A percentile compares a stretch with the other conserved stretches of the same genome.
Conservation (phyloP, 2,113 vertebrate genomes). For the Myotis brandtii region DNA sequence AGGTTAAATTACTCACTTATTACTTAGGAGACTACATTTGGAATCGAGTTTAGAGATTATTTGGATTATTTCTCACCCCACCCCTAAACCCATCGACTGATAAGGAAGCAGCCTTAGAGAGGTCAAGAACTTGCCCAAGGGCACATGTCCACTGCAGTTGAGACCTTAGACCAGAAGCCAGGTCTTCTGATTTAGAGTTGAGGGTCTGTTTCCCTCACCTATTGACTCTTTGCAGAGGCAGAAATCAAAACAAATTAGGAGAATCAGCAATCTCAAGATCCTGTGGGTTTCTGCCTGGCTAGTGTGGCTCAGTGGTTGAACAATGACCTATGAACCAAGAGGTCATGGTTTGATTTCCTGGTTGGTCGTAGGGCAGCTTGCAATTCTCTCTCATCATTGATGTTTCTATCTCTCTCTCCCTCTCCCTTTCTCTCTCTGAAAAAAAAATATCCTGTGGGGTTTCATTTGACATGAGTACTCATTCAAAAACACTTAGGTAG, state of each 20-base stretch:
- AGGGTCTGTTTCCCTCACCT: neutral
- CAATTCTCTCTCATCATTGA: too few relatives aligned
- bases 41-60: neutral
- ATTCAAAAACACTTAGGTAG: neutral
- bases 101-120: neutral
- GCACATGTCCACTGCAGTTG: too few relatives aligned
- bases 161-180: neutral
- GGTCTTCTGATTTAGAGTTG: neutral
- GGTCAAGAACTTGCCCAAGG: neutral
- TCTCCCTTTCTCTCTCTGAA: too few relatives aligned
- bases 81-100: neutral
- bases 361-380: too few relatives aligned
- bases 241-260: constrained; percentile 25
- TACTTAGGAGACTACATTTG: neutral
- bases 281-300: neutral
- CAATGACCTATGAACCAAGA: too few relatives aligned
- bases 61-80: neutral
- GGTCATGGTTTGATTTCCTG: too few relatives aligned
- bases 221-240: neutral
- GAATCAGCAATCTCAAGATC: neutral
- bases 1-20: neutral
- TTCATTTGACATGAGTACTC: neutral
- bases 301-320: too few relatives aligned
- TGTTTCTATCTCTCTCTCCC: too few relatives aligned
- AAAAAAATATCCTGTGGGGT: neutral